Percentiles rank a stretch among this genome's conserved stretches.
Evolutionary conservation across 1,140 invertebrate species (phyloP).

Genomic region (Megalopta genalis): DNA sequence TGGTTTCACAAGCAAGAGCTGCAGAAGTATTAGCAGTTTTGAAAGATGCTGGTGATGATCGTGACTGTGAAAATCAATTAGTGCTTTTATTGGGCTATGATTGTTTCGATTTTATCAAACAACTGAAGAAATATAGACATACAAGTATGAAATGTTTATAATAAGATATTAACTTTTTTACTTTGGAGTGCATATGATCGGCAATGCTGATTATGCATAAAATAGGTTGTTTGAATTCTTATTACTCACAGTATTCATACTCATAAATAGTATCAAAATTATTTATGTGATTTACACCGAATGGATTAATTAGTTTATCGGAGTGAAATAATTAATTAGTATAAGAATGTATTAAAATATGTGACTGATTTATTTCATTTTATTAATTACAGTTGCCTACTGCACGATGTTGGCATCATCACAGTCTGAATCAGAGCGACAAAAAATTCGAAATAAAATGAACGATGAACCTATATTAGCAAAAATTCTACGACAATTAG

Average conservation of each 20-base stretch:
- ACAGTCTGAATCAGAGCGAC: slow-evolving; percentile 94
- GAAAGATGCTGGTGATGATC: slow-evolving; percentile 93
- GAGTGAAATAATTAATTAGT: too few relatives aligned
- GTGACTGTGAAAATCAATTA: slow-evolving; percentile 98
- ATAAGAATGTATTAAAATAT: too few relatives aligned
- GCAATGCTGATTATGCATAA: too few relatives aligned
- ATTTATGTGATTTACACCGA: too few relatives aligned
- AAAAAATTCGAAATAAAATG: slow-evolving; percentile 95
- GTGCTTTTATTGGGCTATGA: slow-evolving; percentile 96
- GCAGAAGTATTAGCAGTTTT: slow-evolving; percentile 96
- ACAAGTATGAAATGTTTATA: slow-evolving; percentile 86
- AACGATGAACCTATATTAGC: slow-evolving; percentile 89
- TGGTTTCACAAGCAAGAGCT: slow-evolving; percentile 95
- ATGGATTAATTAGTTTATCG: too few relatives aligned
- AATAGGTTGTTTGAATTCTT: too few relatives aligned
- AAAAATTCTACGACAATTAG: slow-evolving; percentile 92
- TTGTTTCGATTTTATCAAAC: slow-evolving; percentile 98
- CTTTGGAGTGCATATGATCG: too few relatives aligned
- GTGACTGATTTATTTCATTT: slow-evolving; percentile 4
- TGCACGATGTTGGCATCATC: slow-evolving; percentile 98
- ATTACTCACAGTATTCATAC: too few relatives aligned
- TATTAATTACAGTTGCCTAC: slow-evolving; percentile 89
- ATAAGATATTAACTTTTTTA: too few relatives aligned
- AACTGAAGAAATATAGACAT: slow-evolving; percentile 94
- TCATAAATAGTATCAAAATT: neutral